These are phyloP conservation scores for Fistularia tabacaria DNA, from an alignment of 2,797 vertebrate genomes.

Conservation along the genomic window DNA sequence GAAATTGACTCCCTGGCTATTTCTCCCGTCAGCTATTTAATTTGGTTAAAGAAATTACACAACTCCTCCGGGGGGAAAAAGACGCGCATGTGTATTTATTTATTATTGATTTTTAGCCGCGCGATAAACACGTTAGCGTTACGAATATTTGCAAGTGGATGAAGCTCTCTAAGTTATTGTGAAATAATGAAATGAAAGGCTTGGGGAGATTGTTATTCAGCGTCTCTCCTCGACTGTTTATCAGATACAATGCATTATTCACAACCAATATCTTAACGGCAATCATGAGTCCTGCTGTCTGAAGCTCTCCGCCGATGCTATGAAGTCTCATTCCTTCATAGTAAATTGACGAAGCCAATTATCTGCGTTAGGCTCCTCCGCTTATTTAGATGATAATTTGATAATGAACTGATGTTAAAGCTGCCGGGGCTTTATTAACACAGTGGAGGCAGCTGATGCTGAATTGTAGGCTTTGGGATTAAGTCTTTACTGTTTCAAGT, in stretches of 20 bases:
- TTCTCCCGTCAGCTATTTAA: constrained; percentile 85
- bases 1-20: constrained; percentile 82
- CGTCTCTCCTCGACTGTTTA: constrained; percentile 57
- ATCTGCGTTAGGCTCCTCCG: constrained; percentile 56
- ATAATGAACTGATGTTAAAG: constrained; percentile 26
- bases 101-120: constrained; percentile 86
- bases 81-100: constrained; percentile 89
- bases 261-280: constrained; percentile 56
- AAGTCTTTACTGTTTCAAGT: background rate
- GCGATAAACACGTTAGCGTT: constrained; percentile 85
- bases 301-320: constrained; percentile 52
- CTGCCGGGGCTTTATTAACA: constrained; percentile 13
- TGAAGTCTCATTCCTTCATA: constrained; percentile 50
- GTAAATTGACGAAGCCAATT: constrained; percentile 31
- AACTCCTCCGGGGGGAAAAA: constrained; percentile 78
- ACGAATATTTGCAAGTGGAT: constrained; percentile 86
- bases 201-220: constrained; percentile 59
- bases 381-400: constrained; percentile 36
- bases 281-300: constrained; percentile 43
- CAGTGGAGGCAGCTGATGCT: constrained; percentile 15
- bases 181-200: constrained; percentile 66
- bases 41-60: constrained; percentile 91
- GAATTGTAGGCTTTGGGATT: background rate
- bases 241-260: constrained; percentile 70
- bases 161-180: constrained; percentile 76